Evolutionary conservation across 2,888 invertebrate species (phyloP).

Genomic region (Agrotis ipsilon): DNA sequence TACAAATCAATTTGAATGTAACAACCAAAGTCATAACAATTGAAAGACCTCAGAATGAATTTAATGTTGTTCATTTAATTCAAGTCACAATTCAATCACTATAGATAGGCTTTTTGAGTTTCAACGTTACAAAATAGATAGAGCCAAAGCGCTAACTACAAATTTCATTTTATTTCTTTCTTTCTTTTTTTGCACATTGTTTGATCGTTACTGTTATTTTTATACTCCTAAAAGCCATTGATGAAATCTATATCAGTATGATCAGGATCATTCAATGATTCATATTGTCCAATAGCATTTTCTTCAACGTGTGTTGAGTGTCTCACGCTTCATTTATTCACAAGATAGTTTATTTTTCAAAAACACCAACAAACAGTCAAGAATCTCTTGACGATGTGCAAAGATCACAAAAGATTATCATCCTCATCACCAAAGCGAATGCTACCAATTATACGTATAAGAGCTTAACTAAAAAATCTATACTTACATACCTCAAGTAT

Average conservation of each 20-base stretch:
- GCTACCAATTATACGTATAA: constrained; percentile 73
- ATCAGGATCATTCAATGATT: neutral
- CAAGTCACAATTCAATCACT: too few species aligned
- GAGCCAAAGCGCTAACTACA: too few species aligned
- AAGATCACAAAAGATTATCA: constrained; percentile 77
- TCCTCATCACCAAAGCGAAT: constrained; percentile 80
- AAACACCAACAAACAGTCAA: constrained; percentile 61
- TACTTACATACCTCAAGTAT: constrained; percentile 72
- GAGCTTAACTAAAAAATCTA: constrained; percentile 72
- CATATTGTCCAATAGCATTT: neutral
- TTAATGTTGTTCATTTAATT: too few species aligned
- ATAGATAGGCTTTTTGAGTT: too few species aligned
- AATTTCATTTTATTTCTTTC: too few species aligned
- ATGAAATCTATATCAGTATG: neutral
- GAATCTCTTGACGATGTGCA: constrained; percentile 61
- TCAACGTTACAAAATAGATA: too few species aligned
- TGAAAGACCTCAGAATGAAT: too few species aligned
- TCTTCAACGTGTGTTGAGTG: neutral
- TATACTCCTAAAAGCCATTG: too few species aligned
- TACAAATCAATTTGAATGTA: too few species aligned
- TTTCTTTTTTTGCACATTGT: too few species aligned
- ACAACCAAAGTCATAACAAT: too few species aligned
- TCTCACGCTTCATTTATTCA: constrained; percentile 18
- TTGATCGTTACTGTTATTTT: neutral
- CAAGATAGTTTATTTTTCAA: constrained; percentile 38